Evolutionary conservation across 1,140 invertebrate genomes (phyloP).

Genomic region (Anadara kagoshimensis): DNA sequence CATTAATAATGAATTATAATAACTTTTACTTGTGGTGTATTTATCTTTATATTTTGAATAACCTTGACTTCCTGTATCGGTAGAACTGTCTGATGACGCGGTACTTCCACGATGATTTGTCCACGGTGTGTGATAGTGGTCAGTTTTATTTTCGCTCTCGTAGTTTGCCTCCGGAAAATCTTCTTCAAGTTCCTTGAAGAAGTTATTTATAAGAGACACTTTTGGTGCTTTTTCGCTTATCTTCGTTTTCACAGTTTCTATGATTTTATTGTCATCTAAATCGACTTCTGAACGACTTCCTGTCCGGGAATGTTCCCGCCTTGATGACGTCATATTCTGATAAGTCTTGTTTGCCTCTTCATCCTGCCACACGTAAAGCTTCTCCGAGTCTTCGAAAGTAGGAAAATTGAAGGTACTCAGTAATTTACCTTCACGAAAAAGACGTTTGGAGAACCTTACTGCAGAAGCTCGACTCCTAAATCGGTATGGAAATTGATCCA

Average conservation of each 20-base stretch:
- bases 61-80: constrained; percentile 52
- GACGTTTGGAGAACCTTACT: constrained; percentile 55
- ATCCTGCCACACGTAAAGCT: constrained; percentile 66
- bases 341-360: constrained; percentile 33
- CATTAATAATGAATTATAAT: constrained; percentile 17
- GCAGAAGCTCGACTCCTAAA: constrained; percentile 60
- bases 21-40: constrained; percentile 17
- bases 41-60: constrained; percentile 48
- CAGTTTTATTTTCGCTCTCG: constrained; percentile 7
- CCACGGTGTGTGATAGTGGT: constrained; percentile 36
- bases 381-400: constrained; percentile 66
- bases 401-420: constrained; percentile 56
- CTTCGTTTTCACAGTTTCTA: constrained; percentile 11
- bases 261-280: constrained; percentile 11
- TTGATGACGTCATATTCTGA: constrained; percentile 50
- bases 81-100: constrained; percentile 56
- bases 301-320: background rate
- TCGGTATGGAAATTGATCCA: constrained; percentile 52
- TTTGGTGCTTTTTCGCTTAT: background rate
- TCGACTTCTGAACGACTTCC: background rate
- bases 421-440: constrained; percentile 63
- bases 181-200: constrained; percentile 40
- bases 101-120: constrained; percentile 44
- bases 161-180: constrained; percentile 33
- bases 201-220: constrained; percentile 30